Conservation (phyloP, 1,140 invertebrate genomes). For the Pomacea maculata region DNA sequence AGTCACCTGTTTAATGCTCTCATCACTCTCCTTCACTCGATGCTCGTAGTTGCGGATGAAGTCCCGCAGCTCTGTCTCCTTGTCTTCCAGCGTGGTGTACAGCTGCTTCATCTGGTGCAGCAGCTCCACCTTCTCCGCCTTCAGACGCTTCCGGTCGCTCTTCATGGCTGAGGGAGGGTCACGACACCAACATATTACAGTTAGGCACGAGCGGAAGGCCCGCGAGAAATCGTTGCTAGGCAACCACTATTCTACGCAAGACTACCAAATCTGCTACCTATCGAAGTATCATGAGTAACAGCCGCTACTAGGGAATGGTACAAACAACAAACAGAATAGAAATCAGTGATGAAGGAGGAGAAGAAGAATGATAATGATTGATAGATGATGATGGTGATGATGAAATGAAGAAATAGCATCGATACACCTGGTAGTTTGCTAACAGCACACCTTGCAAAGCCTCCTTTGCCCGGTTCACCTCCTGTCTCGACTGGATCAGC, state of each 20-base stretch:
- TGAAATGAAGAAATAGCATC: too few relatives aligned
- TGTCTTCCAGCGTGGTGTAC: slow-evolving; percentile 91
- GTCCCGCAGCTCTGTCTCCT: slow-evolving; percentile 90
- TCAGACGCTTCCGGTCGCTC: slow-evolving; percentile 87
- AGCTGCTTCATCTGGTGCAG: slow-evolving; percentile 95
- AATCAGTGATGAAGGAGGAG: too few relatives aligned
- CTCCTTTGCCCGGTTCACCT: slow-evolving; percentile 67
- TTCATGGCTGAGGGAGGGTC: slow-evolving; percentile 72
- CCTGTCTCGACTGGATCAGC: slow-evolving; percentile 56
- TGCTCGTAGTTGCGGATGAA: slow-evolving; percentile 95
- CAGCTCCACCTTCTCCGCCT: slow-evolving; percentile 93
- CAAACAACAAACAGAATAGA: too few relatives aligned
- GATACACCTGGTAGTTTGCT: slow-evolving; percentile 2
- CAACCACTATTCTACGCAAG: too few relatives aligned
- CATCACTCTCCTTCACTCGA: slow-evolving; percentile 80
- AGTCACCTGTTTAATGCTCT: slow-evolving; percentile 71
- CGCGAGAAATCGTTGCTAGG: too few relatives aligned
- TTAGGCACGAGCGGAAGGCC: too few relatives aligned
- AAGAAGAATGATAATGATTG: too few relatives aligned
- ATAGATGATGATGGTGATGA: too few relatives aligned
- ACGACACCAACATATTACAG: too few relatives aligned
- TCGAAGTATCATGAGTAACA: too few relatives aligned
- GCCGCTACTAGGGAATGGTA: too few relatives aligned
- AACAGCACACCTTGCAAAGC: slow-evolving; percentile 68
- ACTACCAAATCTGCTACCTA: too few relatives aligned